Conservation (phyloP, 2,888 invertebrate species). For the Branchipolynoe longqiensis region DNA sequence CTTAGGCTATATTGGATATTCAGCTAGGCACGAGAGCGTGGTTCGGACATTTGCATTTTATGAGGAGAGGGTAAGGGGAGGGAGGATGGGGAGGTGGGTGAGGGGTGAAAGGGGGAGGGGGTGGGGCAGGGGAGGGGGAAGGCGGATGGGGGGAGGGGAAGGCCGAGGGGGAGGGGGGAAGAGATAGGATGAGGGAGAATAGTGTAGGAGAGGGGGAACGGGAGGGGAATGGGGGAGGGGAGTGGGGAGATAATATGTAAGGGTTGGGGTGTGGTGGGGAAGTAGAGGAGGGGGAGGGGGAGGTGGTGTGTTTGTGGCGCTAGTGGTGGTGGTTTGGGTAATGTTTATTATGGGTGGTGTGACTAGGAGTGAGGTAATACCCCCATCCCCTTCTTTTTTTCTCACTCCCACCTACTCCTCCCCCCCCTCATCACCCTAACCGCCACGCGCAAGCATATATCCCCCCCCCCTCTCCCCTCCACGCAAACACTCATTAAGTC, state of each 20-base stretch:
- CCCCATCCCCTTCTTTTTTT: background rate
- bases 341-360: too few relatives aligned
- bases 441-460: background rate
- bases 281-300: too few relatives aligned
- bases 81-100: background rate
- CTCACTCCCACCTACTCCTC: background rate
- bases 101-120: background rate
- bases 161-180: background rate
- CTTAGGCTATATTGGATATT: conserved; percentile 19
- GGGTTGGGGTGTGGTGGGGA: too few relatives aligned
- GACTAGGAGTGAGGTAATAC: background rate
- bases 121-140: background rate
- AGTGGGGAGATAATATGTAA: background rate
- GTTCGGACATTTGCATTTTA: conserved; percentile 36
- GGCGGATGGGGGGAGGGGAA: background rate
- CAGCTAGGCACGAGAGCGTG: conserved; percentile 4
- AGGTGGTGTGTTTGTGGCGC: too few relatives aligned
- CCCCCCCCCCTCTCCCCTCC: conserved; percentile 2
- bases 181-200: background rate
- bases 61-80: background rate
- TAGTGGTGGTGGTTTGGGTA: too few relatives aligned
- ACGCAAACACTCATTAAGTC: too few relatives aligned
- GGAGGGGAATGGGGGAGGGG: background rate
- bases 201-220: background rate
- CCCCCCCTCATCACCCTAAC: background rate